phyloP scores from a whole-genome alignment of 2,888 invertebrate species.

The Tachystola acroxantha region DNA sequence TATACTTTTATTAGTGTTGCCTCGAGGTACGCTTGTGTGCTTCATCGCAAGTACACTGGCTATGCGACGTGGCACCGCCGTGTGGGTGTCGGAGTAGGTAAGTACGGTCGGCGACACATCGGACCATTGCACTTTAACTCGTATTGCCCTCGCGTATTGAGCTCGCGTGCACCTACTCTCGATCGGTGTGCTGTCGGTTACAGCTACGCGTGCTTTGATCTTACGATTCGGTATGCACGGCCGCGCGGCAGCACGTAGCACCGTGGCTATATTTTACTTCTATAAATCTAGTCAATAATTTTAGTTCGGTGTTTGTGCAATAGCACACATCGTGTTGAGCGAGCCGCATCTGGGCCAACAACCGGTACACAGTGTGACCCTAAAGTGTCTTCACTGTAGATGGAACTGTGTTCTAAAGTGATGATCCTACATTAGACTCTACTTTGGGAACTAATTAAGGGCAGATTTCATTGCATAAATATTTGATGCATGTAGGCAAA shows the following conservation, averaged over 20 bases:
- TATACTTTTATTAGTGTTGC: conserved; percentile 67
- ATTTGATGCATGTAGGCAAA: no score
- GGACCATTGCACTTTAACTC: no score
- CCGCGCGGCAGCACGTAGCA: conserved; percentile 68
- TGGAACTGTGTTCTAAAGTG: no score
- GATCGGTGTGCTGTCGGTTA: no score
- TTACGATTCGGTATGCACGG: conserved; percentile 77
- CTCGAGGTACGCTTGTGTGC: conserved; percentile 44
- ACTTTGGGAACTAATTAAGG: no score
- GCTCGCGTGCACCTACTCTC: no score
- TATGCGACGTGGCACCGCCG: conserved; percentile 27
- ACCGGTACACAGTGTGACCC: conserved; percentile 4
- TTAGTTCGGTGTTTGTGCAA: conserved; percentile 72
- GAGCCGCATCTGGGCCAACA: background rate
- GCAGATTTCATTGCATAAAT: no score
- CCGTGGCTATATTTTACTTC: conserved; percentile 67
- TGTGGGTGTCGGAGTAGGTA: conserved; percentile 71
- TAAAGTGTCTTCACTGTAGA: conserved; percentile 32
- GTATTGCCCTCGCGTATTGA: no score
- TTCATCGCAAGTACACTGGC: conserved; percentile 33
- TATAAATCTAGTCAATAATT: conserved; percentile 73
- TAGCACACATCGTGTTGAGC: conserved; percentile 17
- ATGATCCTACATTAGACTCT: no score
- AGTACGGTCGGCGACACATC: no score
- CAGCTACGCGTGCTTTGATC: conserved; percentile 71